Base-by-base conservation (phyloP, 2,797 vertebrate species). In the Gouania willdenowi region DNA sequence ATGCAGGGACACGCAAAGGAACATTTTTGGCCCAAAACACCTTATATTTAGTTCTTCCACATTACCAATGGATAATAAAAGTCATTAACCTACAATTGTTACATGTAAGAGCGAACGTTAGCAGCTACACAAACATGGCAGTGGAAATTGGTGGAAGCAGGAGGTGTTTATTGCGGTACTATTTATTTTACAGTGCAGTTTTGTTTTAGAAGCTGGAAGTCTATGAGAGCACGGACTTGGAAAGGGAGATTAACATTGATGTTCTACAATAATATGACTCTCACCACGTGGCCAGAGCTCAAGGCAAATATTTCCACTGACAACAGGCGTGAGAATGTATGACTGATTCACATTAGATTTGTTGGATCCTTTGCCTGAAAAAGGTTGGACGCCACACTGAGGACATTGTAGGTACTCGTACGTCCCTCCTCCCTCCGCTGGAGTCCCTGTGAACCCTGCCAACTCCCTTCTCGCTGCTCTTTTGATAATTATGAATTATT, bases 401-500 rank as follows among this genome's bases (percentile, higher is more conserved):
- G 62, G 55, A 71, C 53, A 42, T 35, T 26, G 27, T 28, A 22
- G 20, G 9, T 24, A 36, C 56, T 18, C 2, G 2, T 5, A 15
- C 45, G 31, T 44, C 31, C 40, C 40, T 29, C 49, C 50, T 30
- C 46, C 50, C 40, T 31, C 30, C 22, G 16, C 43, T 43, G 57
- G 53, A 69, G 54, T 16, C 47, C 38, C 35, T 24, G 53, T 76
- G 69, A 80, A 79, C 77, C 66, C 61, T 49, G 37, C 11, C 0
- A 54, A 65, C 61, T 69, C 65, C 64, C 58, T 71, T 38, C 49
- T 53, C 8, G 2, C 43, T 42, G 70, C 47, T 76, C 77, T 57
- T 82, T 75, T 76, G 58, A 86, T 78, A 85, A 79, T 81, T 81
- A 80, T 78, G 68, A 84, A 83, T 81, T 87, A 84, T 77, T 72